A percentile compares a stretch with the other conserved stretches of the same genome.
Evolutionary conservation across 1,140 invertebrate species (phyloP).

Genomic region (Saccostrea echinata): DNA sequence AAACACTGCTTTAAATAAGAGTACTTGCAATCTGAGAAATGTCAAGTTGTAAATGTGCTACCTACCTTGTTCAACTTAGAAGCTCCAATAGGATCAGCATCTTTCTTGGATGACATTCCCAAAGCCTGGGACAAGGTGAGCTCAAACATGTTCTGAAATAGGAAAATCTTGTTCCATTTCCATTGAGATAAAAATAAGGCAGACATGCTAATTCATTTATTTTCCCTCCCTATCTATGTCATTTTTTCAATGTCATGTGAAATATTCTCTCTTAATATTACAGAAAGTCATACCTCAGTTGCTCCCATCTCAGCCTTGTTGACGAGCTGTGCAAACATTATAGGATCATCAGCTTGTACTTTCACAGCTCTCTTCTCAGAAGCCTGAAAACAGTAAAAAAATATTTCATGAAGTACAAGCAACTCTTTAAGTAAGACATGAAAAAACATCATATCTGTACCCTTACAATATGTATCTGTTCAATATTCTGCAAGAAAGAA

Average conservation of each 20-base stretch:
- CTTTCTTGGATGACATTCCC: conserved; percentile 84
- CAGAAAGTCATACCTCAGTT: conserved; percentile 82
- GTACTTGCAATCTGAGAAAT: background rate
- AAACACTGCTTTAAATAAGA: background rate
- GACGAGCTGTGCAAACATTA: conserved; percentile 91
- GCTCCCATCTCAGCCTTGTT: conserved; percentile 84
- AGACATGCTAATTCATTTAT: background rate
- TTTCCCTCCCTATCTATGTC: background rate
- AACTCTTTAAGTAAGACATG: too few species aligned
- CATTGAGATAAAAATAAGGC: background rate
- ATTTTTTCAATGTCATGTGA: background rate
- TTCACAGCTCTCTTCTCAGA: conserved; percentile 84
- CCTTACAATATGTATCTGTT: too few species aligned
- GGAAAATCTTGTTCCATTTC: background rate
- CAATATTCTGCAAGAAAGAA: too few species aligned
- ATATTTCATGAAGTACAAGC: too few species aligned
- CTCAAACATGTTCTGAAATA: conserved; percentile 92
- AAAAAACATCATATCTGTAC: too few species aligned
- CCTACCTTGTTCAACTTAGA: conserved; percentile 81
- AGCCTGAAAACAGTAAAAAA: conserved; percentile 59
- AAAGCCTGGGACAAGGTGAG: conserved; percentile 95
- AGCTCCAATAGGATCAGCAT: conserved; percentile 83
- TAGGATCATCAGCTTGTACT: conserved; percentile 93
- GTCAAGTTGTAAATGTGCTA: too few species aligned
- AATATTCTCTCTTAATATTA: background rate